Percentiles rank a stretch among this genome's conserved stretches.
Conservation (phyloP, 1,140 invertebrate genomes). For the Diachasmimorpha longicaudata region DNA sequence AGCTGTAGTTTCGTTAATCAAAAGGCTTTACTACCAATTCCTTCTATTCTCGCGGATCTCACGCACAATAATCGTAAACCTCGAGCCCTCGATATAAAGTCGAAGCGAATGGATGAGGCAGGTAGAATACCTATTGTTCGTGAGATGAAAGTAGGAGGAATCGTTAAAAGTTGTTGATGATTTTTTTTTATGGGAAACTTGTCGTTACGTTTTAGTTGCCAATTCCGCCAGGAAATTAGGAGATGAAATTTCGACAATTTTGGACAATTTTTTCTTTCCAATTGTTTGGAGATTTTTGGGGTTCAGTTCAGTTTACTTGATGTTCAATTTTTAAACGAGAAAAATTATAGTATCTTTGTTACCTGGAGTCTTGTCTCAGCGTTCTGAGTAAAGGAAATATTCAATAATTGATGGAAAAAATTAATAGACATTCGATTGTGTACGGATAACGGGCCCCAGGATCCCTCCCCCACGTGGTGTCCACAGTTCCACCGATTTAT, state of each 20-base stretch:
- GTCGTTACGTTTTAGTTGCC: no score
- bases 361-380: no score
- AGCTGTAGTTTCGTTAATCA: neutral
- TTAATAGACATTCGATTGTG: neutral
- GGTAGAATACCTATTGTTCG: neutral
- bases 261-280: no score
- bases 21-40: neutral
- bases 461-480: neutral
- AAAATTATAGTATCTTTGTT: no score
- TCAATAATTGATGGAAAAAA: neutral
- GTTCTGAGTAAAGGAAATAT: no score
- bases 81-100: neutral
- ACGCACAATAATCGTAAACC: neutral
- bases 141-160: neutral
- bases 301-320: no score
- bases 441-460: neutral
- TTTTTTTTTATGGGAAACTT: no score
- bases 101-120: neutral
- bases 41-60: neutral
- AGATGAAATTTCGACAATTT: no score
- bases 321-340: no score
- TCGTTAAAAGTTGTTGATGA: neutral
- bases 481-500: constrained; percentile 4
- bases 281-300: no score
- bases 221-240: no score